Conservation (phyloP, 2,113 vertebrate species). For the Manacus vitellinus region DNA sequence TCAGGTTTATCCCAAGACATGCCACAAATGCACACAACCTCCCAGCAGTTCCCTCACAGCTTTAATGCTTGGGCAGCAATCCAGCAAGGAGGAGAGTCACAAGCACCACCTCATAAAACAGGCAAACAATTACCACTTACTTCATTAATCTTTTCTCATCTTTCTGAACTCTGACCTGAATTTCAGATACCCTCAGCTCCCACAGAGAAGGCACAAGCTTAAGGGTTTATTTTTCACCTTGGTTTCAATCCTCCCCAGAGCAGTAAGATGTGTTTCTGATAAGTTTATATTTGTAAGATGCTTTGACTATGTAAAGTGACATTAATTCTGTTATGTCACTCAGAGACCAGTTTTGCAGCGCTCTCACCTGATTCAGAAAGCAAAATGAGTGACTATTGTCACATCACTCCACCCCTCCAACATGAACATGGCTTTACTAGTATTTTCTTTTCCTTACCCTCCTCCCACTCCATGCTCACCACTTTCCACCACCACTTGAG, state of each 20-base stretch:
- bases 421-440: neutral
- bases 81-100: neutral
- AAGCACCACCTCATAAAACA: neutral
- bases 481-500: neutral
- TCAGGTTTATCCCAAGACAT: neutral
- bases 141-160: neutral
- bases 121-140: neutral
- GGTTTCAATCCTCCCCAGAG: neutral
- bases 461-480: neutral
- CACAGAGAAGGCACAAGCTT: neutral
- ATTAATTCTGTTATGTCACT: neutral
- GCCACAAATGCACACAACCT: neutral
- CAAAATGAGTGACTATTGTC: neutral
- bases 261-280: neutral
- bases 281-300: neutral
- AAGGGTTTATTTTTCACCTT: neutral
- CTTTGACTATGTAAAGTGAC: neutral
- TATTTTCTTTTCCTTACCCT: neutral
- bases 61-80: neutral
- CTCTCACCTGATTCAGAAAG: neutral
- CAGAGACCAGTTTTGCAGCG: neutral
- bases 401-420: neutral
- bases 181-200: neutral
- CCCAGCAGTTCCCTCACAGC: neutral
- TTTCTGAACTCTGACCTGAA: neutral